phyloP scores from a whole-genome alignment of 1,140 invertebrate species.

The Eriosoma lanigerum region DNA sequence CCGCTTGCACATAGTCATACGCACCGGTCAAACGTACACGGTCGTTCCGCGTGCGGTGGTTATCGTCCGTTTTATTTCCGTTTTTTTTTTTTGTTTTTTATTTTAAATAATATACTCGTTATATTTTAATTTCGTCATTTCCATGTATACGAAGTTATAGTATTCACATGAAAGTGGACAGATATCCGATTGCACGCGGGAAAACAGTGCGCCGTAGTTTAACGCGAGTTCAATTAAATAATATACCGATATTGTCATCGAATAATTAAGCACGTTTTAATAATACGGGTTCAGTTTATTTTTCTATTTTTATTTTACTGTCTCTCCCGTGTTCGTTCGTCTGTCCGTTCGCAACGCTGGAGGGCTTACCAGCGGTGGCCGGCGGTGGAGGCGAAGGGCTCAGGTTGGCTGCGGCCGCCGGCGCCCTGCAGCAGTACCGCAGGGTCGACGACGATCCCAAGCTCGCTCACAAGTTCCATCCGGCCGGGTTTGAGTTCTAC shows the following conservation, averaged over 20 bases:
- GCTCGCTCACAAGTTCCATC: conserved; percentile 17
- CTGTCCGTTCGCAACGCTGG: conserved; percentile 24
- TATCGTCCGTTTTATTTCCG: conserved; percentile 36
- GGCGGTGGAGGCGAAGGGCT: conserved; percentile 42
- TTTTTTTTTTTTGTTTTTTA: conserved; percentile 32
- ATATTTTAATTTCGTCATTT: background rate
- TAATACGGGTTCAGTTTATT: no score
- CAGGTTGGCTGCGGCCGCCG: conserved; percentile 40
- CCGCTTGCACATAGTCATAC: conserved; percentile 45
- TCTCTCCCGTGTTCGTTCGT: background rate
- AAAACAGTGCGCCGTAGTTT: no score
- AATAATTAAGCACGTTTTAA: no score
- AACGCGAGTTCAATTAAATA: no score
- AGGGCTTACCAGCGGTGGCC: conserved; percentile 47
- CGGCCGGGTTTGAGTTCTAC: conserved; percentile 45
- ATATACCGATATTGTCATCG: no score
- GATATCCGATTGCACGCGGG: no score
- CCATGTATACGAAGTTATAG: background rate
- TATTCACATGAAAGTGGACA: background rate
- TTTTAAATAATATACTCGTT: background rate
- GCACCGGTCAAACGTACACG: conserved; percentile 48
- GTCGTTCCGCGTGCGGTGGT: conserved; percentile 47
- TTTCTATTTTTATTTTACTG: no score
- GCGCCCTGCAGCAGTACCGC: conserved; percentile 37
- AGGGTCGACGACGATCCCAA: conserved; percentile 38